Conservation (phyloP, 1,140 invertebrate genomes). For the Oscheius sp. region DNA sequence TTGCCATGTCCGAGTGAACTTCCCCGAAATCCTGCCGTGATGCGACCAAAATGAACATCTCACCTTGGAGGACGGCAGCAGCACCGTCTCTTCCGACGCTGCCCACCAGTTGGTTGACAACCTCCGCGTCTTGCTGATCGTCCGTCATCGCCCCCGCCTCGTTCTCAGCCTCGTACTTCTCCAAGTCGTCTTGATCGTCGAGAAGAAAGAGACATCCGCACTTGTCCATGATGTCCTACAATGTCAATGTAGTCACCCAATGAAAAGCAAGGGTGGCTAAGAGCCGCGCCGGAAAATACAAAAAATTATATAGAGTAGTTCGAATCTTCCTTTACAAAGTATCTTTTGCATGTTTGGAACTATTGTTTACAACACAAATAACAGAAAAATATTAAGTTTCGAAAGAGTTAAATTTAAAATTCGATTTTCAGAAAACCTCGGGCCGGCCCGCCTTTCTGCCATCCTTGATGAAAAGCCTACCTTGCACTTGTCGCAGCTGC, state of each 20-base stretch:
- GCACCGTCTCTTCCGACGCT: conserved; percentile 41
- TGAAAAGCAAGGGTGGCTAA: background rate
- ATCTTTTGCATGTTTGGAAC: too few species aligned
- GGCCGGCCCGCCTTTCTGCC: too few species aligned
- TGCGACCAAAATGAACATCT: background rate
- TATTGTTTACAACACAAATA: too few species aligned
- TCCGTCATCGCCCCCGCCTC: background rate
- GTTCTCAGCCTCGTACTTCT: conserved; percentile 26
- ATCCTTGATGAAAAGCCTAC: too few species aligned
- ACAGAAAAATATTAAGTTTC: too few species aligned
- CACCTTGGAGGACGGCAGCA: conserved; percentile 33
- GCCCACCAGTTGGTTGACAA: conserved; percentile 38
- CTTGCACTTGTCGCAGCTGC: conserved; percentile 40
- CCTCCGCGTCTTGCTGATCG: conserved; percentile 25
- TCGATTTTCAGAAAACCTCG: too few species aligned
- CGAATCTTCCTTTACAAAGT: too few species aligned
- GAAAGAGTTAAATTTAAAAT: too few species aligned
- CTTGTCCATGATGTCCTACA: conserved; percentile 29
- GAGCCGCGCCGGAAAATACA: too few species aligned
- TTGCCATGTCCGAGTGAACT: too few species aligned
- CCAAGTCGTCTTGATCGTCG: conserved; percentile 47
- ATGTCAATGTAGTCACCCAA: background rate
- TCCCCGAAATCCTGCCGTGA: background rate
- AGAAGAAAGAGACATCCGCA: conserved; percentile 41
- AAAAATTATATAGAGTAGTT: too few species aligned